phyloP scores from a whole-genome alignment of 2,113 vertebrate species.

The Climacteris rufus region DNA sequence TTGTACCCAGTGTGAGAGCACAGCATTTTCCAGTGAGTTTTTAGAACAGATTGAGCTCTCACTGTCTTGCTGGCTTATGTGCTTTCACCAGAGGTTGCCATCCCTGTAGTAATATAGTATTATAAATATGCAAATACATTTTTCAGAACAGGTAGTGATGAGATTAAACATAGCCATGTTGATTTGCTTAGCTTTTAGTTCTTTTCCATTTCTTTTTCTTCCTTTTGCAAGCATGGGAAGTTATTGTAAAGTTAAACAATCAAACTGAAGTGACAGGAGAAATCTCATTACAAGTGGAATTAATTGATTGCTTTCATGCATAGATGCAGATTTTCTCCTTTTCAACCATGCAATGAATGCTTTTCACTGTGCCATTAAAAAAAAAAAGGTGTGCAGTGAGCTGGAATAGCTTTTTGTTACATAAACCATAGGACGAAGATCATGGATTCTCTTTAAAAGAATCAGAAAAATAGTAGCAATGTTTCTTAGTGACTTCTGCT shows the following conservation, averaged over 20 bases:
- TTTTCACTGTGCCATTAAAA: neutral
- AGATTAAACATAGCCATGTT: neutral
- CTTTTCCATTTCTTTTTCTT: neutral
- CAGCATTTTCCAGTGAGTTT: neutral
- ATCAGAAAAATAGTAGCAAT: neutral
- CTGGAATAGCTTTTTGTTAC: neutral
- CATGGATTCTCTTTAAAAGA: neutral
- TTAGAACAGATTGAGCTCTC: neutral
- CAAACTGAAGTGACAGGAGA: neutral
- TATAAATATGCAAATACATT: neutral
- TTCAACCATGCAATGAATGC: neutral
- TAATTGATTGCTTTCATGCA: neutral
- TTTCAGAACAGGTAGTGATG: neutral
- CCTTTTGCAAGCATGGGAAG: neutral
- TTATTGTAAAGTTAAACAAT: neutral
- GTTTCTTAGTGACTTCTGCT: neutral
- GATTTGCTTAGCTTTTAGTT: neutral
- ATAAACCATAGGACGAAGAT: neutral
- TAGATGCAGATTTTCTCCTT: neutral
- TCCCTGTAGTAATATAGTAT: neutral
- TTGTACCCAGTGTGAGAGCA: neutral
- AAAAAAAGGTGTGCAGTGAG: neutral
- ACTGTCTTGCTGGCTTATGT: neutral
- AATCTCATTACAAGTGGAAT: constrained; percentile 16
- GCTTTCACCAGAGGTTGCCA: neutral